Base-by-base conservation (phyloP, 2,888 invertebrate species). In the Eremobia ochroleuca region DNA sequence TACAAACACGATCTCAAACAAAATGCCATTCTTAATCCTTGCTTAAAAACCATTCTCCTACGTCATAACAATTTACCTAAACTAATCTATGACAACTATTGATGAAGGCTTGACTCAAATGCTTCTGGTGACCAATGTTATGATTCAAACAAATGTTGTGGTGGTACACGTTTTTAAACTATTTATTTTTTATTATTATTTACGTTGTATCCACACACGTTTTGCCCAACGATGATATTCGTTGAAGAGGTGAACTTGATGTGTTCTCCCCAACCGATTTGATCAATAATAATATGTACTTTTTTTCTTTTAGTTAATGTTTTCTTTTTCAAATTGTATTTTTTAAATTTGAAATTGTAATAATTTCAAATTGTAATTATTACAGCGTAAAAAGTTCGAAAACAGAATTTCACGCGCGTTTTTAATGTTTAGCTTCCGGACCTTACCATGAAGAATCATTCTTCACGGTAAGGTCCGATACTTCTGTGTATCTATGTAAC, bases 121-220 rank as follows among this genome's bases (percentile, higher is more conserved):
- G 79, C 69, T 76, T 64, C 40, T 59, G 49, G 31, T 55, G 58
- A 75, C 37, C 68, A 46, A 73, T 52, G 78, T 79, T 82, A 77
- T 79, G 72, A 74, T 82, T 82, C 87, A 84, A 86, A 88, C 77
- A 82, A 87, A 88, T 85, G 76, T 78, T 52, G 62, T 64, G 55
- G n/a, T 72, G 21, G 31, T 25, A 59, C 40, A 59, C 18, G 0
- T 55, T 81, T 67, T 43, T n/a, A 66, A 49, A 66, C 25, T 40
- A 66, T 59, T 28, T 9, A 18, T 46, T 64, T 37, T n/a, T 58
- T 15, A 28, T 43, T 25, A 62, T 61, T 66, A 31, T 76, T 52
- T 28, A 61, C 0, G 13, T 9, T 49, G 46, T 52, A 43, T 59
- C 65, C 65, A 46, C 31, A 18, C 31, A 25, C n/a, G 18, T 67